Conservation (phyloP, 2,888 invertebrate genomes). For the Spatulosminthurus flaviceps region DNA sequence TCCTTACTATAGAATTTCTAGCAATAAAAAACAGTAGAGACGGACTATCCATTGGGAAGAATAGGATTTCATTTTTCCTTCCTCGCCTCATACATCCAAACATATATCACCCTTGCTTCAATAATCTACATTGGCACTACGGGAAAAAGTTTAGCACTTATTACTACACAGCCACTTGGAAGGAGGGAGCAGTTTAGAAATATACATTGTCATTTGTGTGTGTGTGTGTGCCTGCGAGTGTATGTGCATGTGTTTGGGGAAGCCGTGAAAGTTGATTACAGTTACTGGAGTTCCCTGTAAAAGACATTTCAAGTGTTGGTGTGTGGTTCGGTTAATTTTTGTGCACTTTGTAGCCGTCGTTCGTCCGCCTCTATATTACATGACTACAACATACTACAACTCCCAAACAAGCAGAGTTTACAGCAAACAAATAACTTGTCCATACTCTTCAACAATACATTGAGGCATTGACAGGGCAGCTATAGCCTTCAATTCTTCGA, state of each 20-base stretch:
- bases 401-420: neutral
- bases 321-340: neutral
- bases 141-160: no score
- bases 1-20: neutral
- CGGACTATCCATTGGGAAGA: neutral
- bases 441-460: neutral
- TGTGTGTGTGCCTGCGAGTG: no score
- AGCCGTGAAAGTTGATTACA: conserved; percentile 1
- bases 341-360: neutral
- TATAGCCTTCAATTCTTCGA: neutral
- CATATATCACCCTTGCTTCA: no score
- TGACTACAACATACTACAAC: no score
- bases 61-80: neutral
- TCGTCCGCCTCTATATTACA: neutral
- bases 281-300: neutral
- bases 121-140: no score
- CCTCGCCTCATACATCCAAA: neutral
- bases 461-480: neutral
- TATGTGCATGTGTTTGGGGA: no score
- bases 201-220: no score
- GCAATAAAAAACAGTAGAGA: neutral
- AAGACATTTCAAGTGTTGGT: neutral
- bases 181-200: no score
- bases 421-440: conserved; percentile 25
- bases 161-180: no score